Evolutionary conservation across 2,888 invertebrate genomes (phyloP).

Genomic region (Amiota minor): DNA sequence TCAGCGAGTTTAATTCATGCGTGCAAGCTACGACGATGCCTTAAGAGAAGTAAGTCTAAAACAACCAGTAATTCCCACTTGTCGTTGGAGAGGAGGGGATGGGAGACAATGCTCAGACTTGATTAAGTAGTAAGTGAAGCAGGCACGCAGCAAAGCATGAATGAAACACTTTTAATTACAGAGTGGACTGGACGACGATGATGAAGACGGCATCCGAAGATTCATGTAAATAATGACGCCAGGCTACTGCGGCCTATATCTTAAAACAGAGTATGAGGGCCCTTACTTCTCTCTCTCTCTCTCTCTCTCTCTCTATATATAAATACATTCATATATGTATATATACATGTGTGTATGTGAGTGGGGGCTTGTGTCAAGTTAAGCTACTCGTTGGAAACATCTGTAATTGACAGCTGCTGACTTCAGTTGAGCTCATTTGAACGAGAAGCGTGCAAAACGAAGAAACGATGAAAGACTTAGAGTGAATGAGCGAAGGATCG

Average conservation of each 20-base stretch:
- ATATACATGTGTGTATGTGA: background rate
- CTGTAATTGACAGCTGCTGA: constrained; percentile 62
- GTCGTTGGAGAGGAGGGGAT: background rate
- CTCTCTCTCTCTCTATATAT: too few relatives aligned
- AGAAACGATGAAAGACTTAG: background rate
- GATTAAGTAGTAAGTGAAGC: constrained; percentile 24
- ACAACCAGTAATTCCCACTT: background rate
- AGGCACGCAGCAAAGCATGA: constrained; percentile 21
- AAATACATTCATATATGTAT: background rate
- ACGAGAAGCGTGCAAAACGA: constrained; percentile 41
- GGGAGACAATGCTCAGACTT: background rate
- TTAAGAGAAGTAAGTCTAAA: background rate
- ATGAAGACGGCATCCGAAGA: background rate
- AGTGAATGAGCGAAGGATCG: background rate
- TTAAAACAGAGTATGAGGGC: constrained; percentile 6
- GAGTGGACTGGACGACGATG: constrained; percentile 17
- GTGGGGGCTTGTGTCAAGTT: constrained; percentile 29
- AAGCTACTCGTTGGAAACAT: constrained; percentile 42
- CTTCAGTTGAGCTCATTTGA: constrained; percentile 44
- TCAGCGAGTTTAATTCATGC: constrained; percentile 19
- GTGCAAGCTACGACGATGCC: background rate
- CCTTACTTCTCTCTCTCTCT: too few relatives aligned
- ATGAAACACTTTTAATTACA: constrained; percentile 30
- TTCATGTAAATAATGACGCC: constrained; percentile 23
- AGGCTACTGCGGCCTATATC: background rate